Evolutionary conservation across 23 tunicate species (phyloP), one percentile per base, ranked within the genome.

Genomic region (Oikopleura dioica): DNA sequence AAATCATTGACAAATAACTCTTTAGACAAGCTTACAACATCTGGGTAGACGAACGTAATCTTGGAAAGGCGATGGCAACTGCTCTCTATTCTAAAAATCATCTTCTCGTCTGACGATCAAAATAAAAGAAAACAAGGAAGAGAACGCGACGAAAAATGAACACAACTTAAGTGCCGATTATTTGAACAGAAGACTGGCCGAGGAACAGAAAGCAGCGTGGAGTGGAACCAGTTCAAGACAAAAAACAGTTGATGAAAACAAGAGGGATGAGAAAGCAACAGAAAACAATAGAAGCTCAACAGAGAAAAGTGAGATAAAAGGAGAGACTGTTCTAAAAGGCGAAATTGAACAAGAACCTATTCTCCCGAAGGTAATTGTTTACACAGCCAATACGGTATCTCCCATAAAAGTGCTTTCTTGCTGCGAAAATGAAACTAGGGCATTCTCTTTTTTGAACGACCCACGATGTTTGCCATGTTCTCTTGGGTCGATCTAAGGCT

Each of bases 151-250:
- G 26, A 63, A 63, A 21, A 16, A 23, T 2, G 5, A 63, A 2
- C 32, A 24, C 4, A 28, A 23, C 33, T 24, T 31, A 24, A n/a
- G n/a, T n/a, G 72, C 72, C 26, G 72, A 63, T 2, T 23, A 63
- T 2, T 16, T 63, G 2, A 63, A 63, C 26, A 24, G 72, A 63
- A 63, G 26, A 63, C 33, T 63, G 2, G 72, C 72, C 29, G 72
- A 63, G 33, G 72, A 23, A 4, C 72, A 63, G 26, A 63, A 63
- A 63, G 72, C 72, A 2, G 29, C 72, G 26, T 63, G 72, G 72
- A 24, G 33, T 2, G 29, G 32, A 63, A 31, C 16, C 33, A 63
- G 33, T 12, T 12, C 4, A 28, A 28, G 29, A 63, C 16, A 63
- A 63, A 63, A 44, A 44, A 21, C 26, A 2, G 33, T 21, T 21